Percentiles rank a stretch among this genome's conserved stretches.
Conservation (phyloP, 2,113 vertebrate genomes). For the Microcebus jonahi region DNA sequence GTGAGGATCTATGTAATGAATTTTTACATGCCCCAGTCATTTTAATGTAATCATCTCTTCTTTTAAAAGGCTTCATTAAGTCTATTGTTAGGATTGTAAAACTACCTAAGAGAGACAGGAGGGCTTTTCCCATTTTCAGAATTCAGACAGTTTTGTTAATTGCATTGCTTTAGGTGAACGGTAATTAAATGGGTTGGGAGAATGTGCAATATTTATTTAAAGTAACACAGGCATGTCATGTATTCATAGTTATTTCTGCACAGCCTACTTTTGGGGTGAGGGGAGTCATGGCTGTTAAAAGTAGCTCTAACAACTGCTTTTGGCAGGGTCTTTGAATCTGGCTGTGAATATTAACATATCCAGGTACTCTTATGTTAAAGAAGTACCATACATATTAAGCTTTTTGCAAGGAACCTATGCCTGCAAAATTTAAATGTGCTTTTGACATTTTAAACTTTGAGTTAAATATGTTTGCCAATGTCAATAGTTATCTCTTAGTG, state of each 20-base stretch:
- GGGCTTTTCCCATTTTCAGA: slow-evolving; percentile 69
- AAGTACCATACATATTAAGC: neutral
- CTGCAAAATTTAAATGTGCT: slow-evolving; percentile 1
- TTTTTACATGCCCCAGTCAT: slow-evolving; percentile 57
- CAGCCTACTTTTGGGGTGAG: neutral
- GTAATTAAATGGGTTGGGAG: slow-evolving; percentile 74
- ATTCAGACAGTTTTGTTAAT: slow-evolving; percentile 71
- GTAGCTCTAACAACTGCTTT: slow-evolving; percentile 35
- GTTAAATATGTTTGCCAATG: slow-evolving; percentile 1
- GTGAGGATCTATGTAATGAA: slow-evolving; percentile 37
- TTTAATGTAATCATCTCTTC: slow-evolving; percentile 58
- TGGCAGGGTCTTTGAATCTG: slow-evolving; percentile 29
- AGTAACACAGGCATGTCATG: slow-evolving; percentile 52
- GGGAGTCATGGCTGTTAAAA: slow-evolving; percentile 44
- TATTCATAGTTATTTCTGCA: slow-evolving; percentile 58
- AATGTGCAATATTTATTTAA: slow-evolving; percentile 73
- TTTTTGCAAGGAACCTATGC: slow-evolving; percentile 7
- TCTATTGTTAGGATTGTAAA: slow-evolving; percentile 71
- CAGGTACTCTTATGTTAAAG: neutral
- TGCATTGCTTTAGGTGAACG: slow-evolving; percentile 65
- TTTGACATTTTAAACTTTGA: slow-evolving; percentile 43
- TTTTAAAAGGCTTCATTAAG: slow-evolving; percentile 72
- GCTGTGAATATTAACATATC: slow-evolving; percentile 30
- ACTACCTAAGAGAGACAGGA: slow-evolving; percentile 64
- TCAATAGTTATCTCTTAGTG: neutral